A percentile compares a stretch with the other conserved stretches of the same genome.
These are phyloP conservation scores for cattle (Bos taurus) DNA, from an alignment of 2,113 vertebrate species.

Conservation along the genomic window DNA sequence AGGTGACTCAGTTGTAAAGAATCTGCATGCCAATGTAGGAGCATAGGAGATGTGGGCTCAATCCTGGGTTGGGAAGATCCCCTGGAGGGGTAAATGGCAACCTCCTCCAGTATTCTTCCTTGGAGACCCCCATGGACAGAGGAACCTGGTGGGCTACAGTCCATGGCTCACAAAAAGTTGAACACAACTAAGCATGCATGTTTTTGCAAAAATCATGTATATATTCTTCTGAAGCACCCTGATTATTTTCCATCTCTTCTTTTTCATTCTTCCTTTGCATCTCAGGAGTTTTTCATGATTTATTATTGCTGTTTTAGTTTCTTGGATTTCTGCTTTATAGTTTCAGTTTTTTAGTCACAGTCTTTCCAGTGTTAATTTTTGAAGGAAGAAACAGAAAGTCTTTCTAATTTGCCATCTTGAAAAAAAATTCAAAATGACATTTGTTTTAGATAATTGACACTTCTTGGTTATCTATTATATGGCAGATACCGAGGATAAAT, in stretches of 20 bases:
- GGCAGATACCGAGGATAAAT: background rate
- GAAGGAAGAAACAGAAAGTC: background rate
- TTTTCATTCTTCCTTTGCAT: background rate
- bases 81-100: background rate
- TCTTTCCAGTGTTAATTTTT: background rate
- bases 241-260: background rate
- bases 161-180: background rate
- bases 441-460: background rate
- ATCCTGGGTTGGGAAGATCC: background rate
- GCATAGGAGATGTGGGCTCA: background rate
- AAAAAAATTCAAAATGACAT: background rate
- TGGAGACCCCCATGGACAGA: background rate
- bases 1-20: background rate
- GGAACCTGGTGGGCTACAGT: background rate
- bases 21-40: background rate
- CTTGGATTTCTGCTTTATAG: background rate
- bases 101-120: background rate
- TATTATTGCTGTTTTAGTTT: background rate
- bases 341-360: background rate
- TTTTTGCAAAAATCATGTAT: background rate
- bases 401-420: background rate
- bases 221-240: background rate
- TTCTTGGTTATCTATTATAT: background rate
- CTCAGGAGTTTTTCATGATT: background rate
- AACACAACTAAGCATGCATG: background rate